A percentile compares a stretch with the other conserved stretches of the same genome.
phyloP scores from a whole-genome alignment of 2,888 invertebrate genomes.

The Octonoba sinensis region DNA sequence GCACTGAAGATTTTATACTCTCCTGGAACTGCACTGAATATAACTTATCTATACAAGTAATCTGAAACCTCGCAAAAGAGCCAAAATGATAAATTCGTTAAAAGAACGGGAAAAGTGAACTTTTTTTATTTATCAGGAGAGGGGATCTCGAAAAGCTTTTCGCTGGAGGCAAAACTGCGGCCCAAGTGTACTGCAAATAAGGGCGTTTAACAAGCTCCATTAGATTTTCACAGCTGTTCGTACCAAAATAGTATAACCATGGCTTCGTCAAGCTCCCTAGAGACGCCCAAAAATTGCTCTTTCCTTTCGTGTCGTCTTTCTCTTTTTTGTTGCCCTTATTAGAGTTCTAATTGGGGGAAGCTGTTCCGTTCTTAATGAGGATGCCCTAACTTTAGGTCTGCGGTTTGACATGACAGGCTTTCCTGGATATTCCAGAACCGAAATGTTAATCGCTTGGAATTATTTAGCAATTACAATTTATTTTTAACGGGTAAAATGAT shows the following conservation, averaged over 20 bases:
- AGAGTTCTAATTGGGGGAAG: slow-evolving; percentile 47
- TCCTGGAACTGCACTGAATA: no score
- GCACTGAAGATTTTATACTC: no score
- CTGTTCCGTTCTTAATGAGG: slow-evolving; percentile 45
- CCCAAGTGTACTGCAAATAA: slow-evolving; percentile 58
- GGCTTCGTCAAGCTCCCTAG: slow-evolving; percentile 6
- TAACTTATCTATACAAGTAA: no score
- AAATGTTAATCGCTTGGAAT: no score
- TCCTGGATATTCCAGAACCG: no score
- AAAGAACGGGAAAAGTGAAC: no score
- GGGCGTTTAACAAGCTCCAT: slow-evolving; percentile 62
- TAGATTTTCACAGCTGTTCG: slow-evolving; percentile 62
- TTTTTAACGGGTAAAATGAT: no score
- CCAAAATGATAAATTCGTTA: no score
- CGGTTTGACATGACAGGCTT: no score
- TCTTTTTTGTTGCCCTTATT: slow-evolving; percentile 6
- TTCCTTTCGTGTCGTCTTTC: slow-evolving; percentile 4
- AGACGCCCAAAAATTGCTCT: slow-evolving; percentile 25
- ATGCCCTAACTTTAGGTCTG: background rate
- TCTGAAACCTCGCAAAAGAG: no score
- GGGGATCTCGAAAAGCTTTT: slow-evolving; percentile 45
- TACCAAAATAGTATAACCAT: slow-evolving; percentile 43
- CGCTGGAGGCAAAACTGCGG: slow-evolving; percentile 43
- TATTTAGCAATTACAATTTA: no score
- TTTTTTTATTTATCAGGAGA: slow-evolving; percentile 20